phyloP scores from a whole-genome alignment of 2,888 invertebrate species.

The Nemotelus nigrinus region DNA sequence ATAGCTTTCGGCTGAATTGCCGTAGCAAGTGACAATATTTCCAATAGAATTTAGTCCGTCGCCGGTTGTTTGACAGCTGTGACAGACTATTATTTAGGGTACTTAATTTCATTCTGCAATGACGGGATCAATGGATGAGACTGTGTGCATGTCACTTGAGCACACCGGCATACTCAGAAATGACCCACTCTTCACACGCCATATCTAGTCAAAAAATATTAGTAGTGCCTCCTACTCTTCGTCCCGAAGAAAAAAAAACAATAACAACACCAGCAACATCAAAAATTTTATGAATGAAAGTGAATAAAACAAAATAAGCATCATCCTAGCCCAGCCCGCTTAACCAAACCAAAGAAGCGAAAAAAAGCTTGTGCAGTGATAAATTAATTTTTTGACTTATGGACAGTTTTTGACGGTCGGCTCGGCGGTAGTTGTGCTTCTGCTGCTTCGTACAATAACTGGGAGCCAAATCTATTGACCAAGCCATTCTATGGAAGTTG shows the following conservation, averaged over 20 bases:
- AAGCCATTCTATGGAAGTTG: too few relatives aligned
- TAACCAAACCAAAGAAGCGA: neutral
- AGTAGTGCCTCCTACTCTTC: neutral
- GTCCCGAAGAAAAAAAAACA: neutral
- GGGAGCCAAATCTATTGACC: too few relatives aligned
- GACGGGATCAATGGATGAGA: constrained; percentile 42
- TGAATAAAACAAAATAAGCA: constrained; percentile 23
- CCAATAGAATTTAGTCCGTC: constrained; percentile 51
- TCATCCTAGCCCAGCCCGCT: neutral
- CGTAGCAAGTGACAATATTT: constrained; percentile 39
- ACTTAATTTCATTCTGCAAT: constrained; percentile 28
- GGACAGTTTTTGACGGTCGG: constrained; percentile 32
- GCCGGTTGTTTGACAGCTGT: constrained; percentile 66
- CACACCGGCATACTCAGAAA: neutral
- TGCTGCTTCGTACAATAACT: neutral
- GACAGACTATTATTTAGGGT: constrained; percentile 66
- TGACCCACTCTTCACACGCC: neutral
- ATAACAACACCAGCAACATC: neutral
- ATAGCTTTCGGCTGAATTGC: constrained; percentile 30
- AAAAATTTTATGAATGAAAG: constrained; percentile 36
- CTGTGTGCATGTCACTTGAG: constrained; percentile 30
- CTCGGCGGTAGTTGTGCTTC: neutral
- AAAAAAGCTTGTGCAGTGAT: constrained; percentile 36
- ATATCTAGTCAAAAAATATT: constrained; percentile 20
- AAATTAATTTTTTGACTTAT: constrained; percentile 44